Evolutionary conservation across 1,140 invertebrate species (phyloP).

Genomic region (Caenorhabditis brenneri): DNA sequence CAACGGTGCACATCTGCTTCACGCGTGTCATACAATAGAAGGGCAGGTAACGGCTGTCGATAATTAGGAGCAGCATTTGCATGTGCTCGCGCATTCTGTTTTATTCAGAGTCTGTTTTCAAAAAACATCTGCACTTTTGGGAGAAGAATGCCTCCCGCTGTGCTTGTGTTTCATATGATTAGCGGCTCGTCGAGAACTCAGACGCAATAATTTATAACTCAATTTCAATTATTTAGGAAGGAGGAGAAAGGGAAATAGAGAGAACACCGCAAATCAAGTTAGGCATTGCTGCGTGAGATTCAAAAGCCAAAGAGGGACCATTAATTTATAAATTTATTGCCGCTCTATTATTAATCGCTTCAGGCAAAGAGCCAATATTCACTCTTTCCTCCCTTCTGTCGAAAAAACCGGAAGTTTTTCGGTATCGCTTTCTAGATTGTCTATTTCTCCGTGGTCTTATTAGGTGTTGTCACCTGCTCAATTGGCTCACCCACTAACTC

Average conservation of each 20-base stretch:
- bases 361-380: neutral
- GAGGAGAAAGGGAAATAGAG: neutral
- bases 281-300: conserved; percentile 9
- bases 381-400: neutral
- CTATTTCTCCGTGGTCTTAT: neutral
- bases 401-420: conserved; percentile 33
- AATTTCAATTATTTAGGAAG: neutral
- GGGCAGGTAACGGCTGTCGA: conserved; percentile 14
- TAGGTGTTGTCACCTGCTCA: conserved; percentile 33
- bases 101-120: neutral
- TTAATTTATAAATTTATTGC: conserved; percentile 28
- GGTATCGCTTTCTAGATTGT: neutral
- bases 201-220: neutral
- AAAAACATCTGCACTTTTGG: conserved; percentile 28
- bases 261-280: conserved; percentile 27
- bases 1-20: conserved; percentile 27
- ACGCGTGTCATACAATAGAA: conserved; percentile 34
- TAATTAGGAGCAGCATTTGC: conserved; percentile 31
- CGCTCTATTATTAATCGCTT: conserved; percentile 13
- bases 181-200: neutral
- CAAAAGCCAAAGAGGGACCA: neutral
- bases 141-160: neutral
- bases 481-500: neutral
- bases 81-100: conserved; percentile 21
- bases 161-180: neutral